phyloP scores from a whole-genome alignment of 2,888 invertebrate species.

The Spodoptera exigua region DNA sequence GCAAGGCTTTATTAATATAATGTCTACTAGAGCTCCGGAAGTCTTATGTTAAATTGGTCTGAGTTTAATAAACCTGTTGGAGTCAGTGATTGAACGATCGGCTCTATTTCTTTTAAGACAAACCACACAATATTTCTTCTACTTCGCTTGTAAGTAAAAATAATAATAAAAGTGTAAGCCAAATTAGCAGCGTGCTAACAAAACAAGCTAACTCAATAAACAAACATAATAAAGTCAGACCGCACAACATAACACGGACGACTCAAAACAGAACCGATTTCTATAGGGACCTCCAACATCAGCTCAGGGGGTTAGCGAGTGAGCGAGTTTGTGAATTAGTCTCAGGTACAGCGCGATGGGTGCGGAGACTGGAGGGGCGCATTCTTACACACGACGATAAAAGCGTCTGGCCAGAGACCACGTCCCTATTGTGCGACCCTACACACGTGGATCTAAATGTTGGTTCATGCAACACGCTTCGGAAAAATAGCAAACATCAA shows the following conservation, averaged over 20 bases:
- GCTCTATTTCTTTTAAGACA: too few species aligned
- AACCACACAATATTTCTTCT: too few species aligned
- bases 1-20: constrained; percentile 19
- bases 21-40: not conserved
- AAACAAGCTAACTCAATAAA: constrained; percentile 22
- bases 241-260: constrained; percentile 35
- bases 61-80: too few species aligned
- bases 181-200: constrained; percentile 19
- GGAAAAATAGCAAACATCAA: constrained; percentile 12
- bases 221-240: constrained; percentile 36
- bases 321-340: constrained; percentile 59
- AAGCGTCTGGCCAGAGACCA: constrained; percentile 43
- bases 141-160: not conserved
- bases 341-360: constrained; percentile 57
- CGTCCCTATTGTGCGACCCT: constrained; percentile 41
- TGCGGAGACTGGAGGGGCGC: constrained; percentile 45
- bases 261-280: constrained; percentile 48
- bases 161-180: constrained; percentile 12
- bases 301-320: constrained; percentile 43
- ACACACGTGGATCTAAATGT: constrained; percentile 5
- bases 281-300: constrained; percentile 47
- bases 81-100: too few species aligned
- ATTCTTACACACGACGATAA: constrained; percentile 47
- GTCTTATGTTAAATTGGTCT: not conserved
- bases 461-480: not conserved